Conservation (phyloP, 2,113 vertebrate species). For the Platichthys flesus region DNA sequence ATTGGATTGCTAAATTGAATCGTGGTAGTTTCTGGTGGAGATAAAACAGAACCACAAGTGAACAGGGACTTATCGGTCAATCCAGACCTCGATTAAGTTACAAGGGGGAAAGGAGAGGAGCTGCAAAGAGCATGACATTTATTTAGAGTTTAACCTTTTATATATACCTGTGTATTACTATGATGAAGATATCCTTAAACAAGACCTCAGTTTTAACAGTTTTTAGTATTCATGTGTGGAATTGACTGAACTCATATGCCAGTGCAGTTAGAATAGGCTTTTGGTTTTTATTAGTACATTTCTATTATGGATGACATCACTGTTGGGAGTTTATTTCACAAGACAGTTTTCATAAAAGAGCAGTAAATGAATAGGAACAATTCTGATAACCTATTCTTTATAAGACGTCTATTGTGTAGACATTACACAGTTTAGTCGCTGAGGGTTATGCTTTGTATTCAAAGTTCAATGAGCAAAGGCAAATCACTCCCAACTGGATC, state of each 20-base stretch:
- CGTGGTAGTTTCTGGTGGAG: constrained; percentile 64
- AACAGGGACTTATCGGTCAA: constrained; percentile 89
- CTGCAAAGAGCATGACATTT: constrained; percentile 7
- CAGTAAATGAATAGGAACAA: background rate
- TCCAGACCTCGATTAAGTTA: constrained; percentile 33
- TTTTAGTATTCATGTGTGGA: no score
- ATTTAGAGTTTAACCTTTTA: background rate
- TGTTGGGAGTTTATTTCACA: background rate
- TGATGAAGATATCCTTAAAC: background rate
- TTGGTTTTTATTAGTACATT: background rate
- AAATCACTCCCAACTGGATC: constrained; percentile 14
- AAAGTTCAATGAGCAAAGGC: background rate
- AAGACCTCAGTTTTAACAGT: background rate
- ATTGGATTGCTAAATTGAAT: constrained; percentile 59
- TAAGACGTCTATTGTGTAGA: background rate
- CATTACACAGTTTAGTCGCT: background rate
- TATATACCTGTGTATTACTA: background rate
- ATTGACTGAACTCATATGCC: background rate
- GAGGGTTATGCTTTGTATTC: background rate
- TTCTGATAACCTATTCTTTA: background rate
- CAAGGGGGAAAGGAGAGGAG: background rate
- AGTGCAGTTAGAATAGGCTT: background rate
- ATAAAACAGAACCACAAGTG: constrained; percentile 85
- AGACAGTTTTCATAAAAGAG: background rate
- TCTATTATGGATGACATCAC: no score